Conservation (phyloP, 1,140 invertebrate species). For the Chlorops oryzae region DNA sequence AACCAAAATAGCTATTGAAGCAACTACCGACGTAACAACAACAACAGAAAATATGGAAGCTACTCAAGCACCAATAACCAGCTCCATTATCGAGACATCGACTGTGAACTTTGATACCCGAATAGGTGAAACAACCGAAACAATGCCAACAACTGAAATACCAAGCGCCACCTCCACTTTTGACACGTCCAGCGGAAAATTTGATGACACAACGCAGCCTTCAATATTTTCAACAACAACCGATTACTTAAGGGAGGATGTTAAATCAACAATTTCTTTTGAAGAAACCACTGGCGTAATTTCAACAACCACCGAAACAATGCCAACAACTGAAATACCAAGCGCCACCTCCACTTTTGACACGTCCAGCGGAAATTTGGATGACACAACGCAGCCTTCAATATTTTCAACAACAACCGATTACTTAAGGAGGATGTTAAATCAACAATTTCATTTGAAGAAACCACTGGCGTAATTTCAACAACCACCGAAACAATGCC, state of each 20-base stretch:
- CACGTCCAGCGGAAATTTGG: too few species aligned
- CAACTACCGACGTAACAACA: neutral
- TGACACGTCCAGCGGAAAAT: too few species aligned
- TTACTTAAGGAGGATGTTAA: neutral
- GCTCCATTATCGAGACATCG: constrained; percentile 1
- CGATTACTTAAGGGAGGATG: too few species aligned
- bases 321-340: too few species aligned
- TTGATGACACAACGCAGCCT: too few species aligned
- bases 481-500: constrained; percentile 12
- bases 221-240: too few species aligned
- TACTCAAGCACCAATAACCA: constrained; percentile 5
- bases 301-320: neutral
- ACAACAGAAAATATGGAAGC: neutral
- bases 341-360: too few species aligned
- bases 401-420: neutral
- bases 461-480: neutral
- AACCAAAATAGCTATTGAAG: neutral
- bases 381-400: neutral
- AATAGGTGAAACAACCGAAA: constrained; percentile 12
- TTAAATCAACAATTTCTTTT: neutral
- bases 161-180: too few species aligned
- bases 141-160: neutral
- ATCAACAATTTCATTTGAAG: neutral
- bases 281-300: neutral
- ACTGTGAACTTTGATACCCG: neutral